Conservation (phyloP, 2,797 vertebrate species). For the Tiaroga cobitis region DNA sequence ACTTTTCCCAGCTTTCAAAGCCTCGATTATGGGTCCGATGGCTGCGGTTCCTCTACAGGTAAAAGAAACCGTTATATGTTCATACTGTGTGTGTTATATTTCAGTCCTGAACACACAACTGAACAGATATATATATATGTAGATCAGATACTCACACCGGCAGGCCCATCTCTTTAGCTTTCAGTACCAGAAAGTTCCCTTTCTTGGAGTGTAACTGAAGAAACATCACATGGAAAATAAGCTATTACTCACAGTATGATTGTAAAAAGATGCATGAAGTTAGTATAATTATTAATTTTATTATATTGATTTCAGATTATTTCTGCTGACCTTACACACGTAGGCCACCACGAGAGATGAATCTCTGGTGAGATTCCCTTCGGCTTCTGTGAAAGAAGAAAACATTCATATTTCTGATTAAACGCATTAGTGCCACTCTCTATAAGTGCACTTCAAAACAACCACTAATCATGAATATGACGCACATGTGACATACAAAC, state of each 20-base stretch:
- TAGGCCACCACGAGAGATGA: constrained; percentile 85
- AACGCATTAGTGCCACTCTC: not conserved
- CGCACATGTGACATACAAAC: not conserved
- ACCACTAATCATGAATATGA: not conserved
- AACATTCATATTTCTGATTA: not conserved
- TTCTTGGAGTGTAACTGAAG: constrained; percentile 89
- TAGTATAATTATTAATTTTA: not conserved
- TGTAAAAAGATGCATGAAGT: not conserved
- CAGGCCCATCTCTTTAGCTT: constrained; percentile 88
- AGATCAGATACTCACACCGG: constrained; percentile 85
- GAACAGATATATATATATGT: constrained; percentile 41
- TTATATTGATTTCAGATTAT: not conserved
- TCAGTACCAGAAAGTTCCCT: constrained; percentile 87
- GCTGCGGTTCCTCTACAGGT: constrained; percentile 85
- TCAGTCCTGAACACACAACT: not conserved
- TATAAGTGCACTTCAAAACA: not conserved
- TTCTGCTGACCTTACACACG: constrained; percentile 84
- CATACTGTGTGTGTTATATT: not conserved
- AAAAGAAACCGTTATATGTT: not conserved
- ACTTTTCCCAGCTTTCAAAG: constrained; percentile 85
- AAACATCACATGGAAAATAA: not conserved
- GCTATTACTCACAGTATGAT: not conserved
- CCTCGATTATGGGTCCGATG: constrained; percentile 86
- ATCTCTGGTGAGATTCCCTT: constrained; percentile 59
- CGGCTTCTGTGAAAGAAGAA: constrained; percentile 51